These are phyloP conservation scores for Vultur gryphus DNA, from an alignment of 2,797 vertebrate genomes.

Conservation along the genomic window DNA sequence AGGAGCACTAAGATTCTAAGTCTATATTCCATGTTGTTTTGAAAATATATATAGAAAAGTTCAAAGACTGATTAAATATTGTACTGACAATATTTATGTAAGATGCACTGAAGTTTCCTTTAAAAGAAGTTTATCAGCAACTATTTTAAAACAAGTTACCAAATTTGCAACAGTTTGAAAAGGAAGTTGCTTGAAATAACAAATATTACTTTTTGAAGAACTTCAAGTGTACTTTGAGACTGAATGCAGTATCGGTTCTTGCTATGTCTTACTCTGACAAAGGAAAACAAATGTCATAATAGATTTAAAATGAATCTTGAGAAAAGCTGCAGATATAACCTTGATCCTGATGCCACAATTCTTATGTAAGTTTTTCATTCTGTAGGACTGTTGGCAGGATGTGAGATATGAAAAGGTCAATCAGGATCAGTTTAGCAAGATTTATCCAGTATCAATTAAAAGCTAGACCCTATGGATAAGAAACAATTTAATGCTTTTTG, in stretches of 20 bases:
- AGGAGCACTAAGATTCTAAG: neutral
- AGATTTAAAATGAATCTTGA: no score
- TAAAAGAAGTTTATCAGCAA: neutral
- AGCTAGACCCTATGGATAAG: neutral
- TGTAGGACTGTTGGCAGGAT: neutral
- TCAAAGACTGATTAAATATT: neutral
- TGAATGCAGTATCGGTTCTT: neutral
- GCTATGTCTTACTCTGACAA: neutral
- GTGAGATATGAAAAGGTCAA: neutral
- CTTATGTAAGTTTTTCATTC: neutral
- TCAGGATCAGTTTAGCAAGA: neutral
- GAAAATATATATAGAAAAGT: neutral
- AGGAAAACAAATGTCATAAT: neutral
- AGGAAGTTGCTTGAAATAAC: neutral
- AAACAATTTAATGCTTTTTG: neutral
- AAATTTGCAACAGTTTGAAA: neutral
- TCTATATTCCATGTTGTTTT: neutral
- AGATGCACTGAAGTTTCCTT: neutral
- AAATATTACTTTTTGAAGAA: neutral
- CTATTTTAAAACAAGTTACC: neutral
- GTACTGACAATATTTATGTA: neutral
- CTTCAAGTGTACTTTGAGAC: neutral
- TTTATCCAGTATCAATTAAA: neutral
- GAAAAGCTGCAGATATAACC: neutral
- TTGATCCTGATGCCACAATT: neutral